Evolutionary conservation across 30 jellyfish, hydroid and myxozoan genomes (phyloP).

Genomic region (Pseudorhiza aurosa): DNA sequence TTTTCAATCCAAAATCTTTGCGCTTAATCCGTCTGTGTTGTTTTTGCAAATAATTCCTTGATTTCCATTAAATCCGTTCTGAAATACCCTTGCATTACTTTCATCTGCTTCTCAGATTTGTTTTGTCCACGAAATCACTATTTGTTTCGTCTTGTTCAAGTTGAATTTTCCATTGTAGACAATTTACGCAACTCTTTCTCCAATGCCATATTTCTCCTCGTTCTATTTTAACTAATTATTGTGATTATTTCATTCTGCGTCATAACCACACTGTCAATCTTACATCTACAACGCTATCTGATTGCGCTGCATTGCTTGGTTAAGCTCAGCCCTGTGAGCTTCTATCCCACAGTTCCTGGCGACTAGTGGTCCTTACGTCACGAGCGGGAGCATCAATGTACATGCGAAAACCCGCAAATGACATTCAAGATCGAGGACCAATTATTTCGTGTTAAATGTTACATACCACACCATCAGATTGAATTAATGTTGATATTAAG

Average conservation of each 20-base stretch:
- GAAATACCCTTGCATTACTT: neutral
- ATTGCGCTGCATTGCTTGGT: neutral
- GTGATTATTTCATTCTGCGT: too few species aligned
- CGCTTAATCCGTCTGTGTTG: too few species aligned
- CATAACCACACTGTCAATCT: too few species aligned
- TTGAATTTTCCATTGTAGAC: neutral
- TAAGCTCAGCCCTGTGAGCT: neutral
- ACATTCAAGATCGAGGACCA: neutral
- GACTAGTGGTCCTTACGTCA: neutral
- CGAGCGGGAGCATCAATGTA: neutral
- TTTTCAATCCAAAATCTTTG: too few species aligned
- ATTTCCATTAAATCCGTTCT: neutral
- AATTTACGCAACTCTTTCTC: neutral
- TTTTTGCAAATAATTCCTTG: neutral
- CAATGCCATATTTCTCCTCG: neutral
- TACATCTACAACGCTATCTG: neutral
- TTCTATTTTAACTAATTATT: too few species aligned
- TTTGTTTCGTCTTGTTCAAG: neutral
- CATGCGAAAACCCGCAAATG: neutral
- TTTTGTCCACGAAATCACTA: neutral
- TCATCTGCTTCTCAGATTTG: neutral
- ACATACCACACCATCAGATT: neutral
- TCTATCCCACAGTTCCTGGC: neutral
- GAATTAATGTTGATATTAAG: neutral
- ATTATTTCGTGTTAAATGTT: neutral